phyloP scores from a whole-genome alignment of 2,888 invertebrate species.

The Rotaria sp. region DNA sequence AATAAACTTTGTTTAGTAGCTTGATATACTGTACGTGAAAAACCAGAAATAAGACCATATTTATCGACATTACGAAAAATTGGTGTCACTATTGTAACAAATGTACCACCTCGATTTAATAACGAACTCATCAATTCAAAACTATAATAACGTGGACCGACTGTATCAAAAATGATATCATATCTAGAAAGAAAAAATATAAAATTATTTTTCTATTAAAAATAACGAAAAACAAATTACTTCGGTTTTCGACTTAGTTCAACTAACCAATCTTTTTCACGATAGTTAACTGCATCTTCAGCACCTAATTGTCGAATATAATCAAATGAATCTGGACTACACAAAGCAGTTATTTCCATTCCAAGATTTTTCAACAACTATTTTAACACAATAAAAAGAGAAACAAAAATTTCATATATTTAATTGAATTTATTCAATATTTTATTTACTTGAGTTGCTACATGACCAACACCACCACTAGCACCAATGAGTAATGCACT shows the following conservation, averaged over 20 bases:
- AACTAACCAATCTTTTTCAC: neutral
- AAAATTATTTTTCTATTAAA: neutral
- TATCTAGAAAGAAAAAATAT: neutral
- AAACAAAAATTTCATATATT: no score
- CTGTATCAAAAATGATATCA: neutral
- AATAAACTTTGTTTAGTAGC: neutral
- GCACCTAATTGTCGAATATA: neutral
- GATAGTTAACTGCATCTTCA: neutral
- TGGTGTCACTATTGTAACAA: neutral
- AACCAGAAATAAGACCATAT: neutral
- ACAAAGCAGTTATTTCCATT: neutral
- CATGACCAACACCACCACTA: constrained; percentile 7
- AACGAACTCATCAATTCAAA: neutral
- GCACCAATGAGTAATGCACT: constrained; percentile 1
- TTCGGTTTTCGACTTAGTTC: constrained; percentile 14
- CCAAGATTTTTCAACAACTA: neutral
- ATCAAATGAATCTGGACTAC: neutral
- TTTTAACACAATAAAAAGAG: neutral
- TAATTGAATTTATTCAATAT: no score
- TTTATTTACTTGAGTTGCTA: constrained; percentile 14
- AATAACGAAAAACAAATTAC: neutral
- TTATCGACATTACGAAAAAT: constrained; percentile 14
- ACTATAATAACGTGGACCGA: neutral
- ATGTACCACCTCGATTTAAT: neutral
- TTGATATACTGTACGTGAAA: neutral